phyloP scores from a whole-genome alignment of 2,888 invertebrate species.

The Heliconius ismenius region DNA sequence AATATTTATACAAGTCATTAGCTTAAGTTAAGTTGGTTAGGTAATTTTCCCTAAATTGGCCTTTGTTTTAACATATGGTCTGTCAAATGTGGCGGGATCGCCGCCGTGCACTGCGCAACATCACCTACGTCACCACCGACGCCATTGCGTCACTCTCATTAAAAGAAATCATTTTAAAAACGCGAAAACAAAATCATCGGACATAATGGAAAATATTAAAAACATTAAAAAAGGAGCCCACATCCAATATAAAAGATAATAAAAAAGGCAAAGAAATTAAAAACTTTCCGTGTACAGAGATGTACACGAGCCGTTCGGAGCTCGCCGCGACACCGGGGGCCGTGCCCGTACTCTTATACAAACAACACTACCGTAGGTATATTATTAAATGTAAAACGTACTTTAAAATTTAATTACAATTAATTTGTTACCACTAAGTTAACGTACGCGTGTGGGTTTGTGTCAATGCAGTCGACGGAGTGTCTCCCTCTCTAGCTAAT shows the following conservation, averaged over 20 bases:
- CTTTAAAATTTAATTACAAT: slow-evolving; percentile 48
- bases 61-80: slow-evolving; percentile 70
- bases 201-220: slow-evolving; percentile 56
- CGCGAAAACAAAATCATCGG: slow-evolving; percentile 46
- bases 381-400: slow-evolving; percentile 35
- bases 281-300: slow-evolving; percentile 54
- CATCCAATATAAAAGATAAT: slow-evolving; percentile 73
- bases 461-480: slow-evolving; percentile 68
- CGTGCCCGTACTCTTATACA: slow-evolving; percentile 21
- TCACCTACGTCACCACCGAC: slow-evolving; percentile 46
- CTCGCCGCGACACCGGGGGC: slow-evolving; percentile 51
- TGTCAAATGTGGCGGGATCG: slow-evolving; percentile 69
- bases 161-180: slow-evolving; percentile 72
- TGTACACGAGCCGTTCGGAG: slow-evolving; percentile 52
- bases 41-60: slow-evolving; percentile 79
- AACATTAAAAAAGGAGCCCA: slow-evolving; percentile 73
- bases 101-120: slow-evolving; percentile 43
- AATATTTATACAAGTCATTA: slow-evolving; percentile 82
- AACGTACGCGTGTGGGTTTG: slow-evolving; percentile 78
- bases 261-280: slow-evolving; percentile 59
- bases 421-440: slow-evolving; percentile 52
- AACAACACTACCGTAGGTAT: slow-evolving; percentile 31
- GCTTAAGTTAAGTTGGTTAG: slow-evolving; percentile 82
- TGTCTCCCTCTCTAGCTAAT: slow-evolving; percentile 36
- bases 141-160: slow-evolving; percentile 56